A percentile compares a stretch with the other conserved stretches of the same genome.
phyloP scores from a whole-genome alignment of 2,888 invertebrate species.

The Cacoxenus indagator region DNA sequence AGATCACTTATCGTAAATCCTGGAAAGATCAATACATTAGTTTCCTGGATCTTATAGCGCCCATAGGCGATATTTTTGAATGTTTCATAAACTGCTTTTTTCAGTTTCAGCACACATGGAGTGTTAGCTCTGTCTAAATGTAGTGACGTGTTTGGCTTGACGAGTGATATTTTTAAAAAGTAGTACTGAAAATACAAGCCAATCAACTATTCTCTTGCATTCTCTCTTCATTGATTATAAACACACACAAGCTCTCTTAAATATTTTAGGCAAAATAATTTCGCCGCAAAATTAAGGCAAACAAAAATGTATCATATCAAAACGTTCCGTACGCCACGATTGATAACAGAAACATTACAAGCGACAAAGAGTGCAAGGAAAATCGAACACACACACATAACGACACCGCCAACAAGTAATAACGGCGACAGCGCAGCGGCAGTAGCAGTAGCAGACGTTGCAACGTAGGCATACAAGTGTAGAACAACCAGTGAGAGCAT shows the following conservation, averaged over 20 bases:
- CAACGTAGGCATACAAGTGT: neutral
- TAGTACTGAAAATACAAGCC: no score
- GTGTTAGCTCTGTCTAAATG: no score
- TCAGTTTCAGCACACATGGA: no score
- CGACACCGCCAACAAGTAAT: slow-evolving; percentile 13
- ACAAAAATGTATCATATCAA: slow-evolving; percentile 18
- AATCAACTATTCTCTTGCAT: no score
- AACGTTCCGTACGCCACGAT: slow-evolving; percentile 12
- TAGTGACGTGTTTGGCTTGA: no score
- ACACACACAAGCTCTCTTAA: neutral
- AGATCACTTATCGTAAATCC: no score
- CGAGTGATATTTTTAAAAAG: no score
- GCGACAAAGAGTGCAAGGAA: slow-evolving; percentile 27
- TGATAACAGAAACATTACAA: slow-evolving; percentile 15
- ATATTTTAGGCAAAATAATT: slow-evolving; percentile 29
- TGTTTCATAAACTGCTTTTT: no score
- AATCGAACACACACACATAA: slow-evolving; percentile 1
- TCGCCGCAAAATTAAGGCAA: slow-evolving; percentile 48
- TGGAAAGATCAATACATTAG: no score
- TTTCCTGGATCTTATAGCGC: no score
- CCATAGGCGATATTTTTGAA: no score
- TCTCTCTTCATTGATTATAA: neutral
- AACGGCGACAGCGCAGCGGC: slow-evolving; percentile 26
- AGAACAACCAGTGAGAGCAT: neutral
- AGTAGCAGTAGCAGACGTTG: neutral